These are phyloP conservation scores for Odontothrips loti DNA, from an alignment of 2,888 invertebrate species.

Conservation along the genomic window DNA sequence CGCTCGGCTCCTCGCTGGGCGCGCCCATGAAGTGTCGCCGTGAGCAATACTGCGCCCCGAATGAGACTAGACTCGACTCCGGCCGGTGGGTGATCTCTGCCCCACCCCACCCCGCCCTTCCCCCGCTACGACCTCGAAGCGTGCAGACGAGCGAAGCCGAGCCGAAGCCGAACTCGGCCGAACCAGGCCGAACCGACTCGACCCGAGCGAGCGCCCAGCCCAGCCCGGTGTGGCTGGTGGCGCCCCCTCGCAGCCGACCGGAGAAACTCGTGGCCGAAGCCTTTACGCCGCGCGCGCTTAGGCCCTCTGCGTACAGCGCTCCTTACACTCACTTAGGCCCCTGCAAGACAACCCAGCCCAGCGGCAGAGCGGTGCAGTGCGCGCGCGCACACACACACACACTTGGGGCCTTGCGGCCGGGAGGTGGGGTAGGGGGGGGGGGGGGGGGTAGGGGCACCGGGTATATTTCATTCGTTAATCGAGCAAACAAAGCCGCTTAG, in stretches of 20 bases:
- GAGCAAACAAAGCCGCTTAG: conserved; percentile 22
- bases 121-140: background rate
- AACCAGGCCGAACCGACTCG: background rate
- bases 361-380: background rate
- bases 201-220: background rate
- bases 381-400: background rate
- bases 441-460: background rate
- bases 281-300: no score
- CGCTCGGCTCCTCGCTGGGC: background rate
- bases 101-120: no score
- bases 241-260: background rate
- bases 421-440: background rate
- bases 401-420: background rate
- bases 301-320: background rate
- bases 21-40: background rate
- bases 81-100: background rate
- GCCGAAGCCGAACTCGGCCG: no score
- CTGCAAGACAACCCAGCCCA: background rate
- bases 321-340: conserved; percentile 24
- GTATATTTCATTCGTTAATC: conserved; percentile 25
- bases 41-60: background rate
- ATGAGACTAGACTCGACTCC: background rate
- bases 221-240: background rate
- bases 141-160: background rate
- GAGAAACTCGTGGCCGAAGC: background rate